phyloP scores from a whole-genome alignment of 2,797 vertebrate species.

The Valencia hispanica region DNA sequence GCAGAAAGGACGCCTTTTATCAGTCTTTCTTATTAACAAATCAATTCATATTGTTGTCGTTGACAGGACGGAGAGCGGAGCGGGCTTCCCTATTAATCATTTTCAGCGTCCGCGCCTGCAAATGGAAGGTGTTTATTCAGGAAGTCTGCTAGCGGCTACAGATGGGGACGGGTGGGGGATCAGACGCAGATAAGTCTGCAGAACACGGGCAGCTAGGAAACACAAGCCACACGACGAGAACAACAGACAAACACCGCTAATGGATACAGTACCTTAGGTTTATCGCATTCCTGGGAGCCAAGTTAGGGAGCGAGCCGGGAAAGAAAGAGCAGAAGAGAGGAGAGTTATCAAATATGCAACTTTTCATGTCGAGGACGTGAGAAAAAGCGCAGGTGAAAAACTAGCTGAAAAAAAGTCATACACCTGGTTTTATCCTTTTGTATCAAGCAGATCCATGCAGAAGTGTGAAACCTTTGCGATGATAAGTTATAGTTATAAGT shows the following conservation, averaged over 20 bases:
- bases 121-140: constrained; percentile 53
- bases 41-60: constrained; percentile 19
- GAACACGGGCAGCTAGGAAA: constrained; percentile 47
- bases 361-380: constrained; percentile 75
- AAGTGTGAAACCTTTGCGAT: constrained; percentile 16
- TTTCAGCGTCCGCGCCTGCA: constrained; percentile 29
- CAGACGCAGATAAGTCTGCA: constrained; percentile 44
- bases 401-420: constrained; percentile 29
- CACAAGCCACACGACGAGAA: constrained; percentile 38
- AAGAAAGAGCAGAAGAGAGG: constrained; percentile 94
- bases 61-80: constrained; percentile 19
- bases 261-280: constrained; percentile 94
- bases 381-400: constrained; percentile 65
- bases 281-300: constrained; percentile 96
- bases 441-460: constrained; percentile 28
- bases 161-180: constrained; percentile 34
- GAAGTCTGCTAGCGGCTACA: constrained; percentile 41
- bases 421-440: constrained; percentile 18
- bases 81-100: constrained; percentile 15
- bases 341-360: constrained; percentile 88
- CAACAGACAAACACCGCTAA: constrained; percentile 79
- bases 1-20: constrained; percentile 16
- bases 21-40: constrained; percentile 3
- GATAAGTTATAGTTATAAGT: constrained; percentile 2
- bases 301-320: constrained; percentile 90